A percentile compares a stretch with the other conserved stretches of the same genome.
Conservation (phyloP, 2,797 vertebrate species). For the Mallotus villosus region DNA sequence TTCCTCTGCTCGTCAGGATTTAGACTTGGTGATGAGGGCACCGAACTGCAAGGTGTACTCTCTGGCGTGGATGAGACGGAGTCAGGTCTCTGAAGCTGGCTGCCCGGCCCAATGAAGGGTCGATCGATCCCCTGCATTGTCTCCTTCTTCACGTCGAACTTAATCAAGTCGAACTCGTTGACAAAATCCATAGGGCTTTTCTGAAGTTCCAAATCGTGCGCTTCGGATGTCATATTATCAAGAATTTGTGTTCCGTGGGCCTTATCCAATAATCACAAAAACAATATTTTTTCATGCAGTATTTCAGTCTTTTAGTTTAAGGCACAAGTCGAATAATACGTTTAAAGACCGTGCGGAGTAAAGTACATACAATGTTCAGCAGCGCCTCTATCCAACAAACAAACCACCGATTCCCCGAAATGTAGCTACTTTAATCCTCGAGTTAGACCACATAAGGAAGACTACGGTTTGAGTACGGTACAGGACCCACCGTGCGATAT, state of each 20-base stretch:
- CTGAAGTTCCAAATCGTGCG: constrained; percentile 86
- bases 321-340: constrained; percentile 47
- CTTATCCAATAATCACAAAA: constrained; percentile 45
- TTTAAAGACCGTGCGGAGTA: constrained; percentile 30
- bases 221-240: constrained; percentile 83
- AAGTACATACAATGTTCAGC: neutral
- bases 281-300: constrained; percentile 58
- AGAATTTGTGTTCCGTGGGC: constrained; percentile 20
- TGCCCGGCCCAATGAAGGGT: constrained; percentile 86
- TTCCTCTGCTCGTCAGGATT: constrained; percentile 89
- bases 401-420: neutral
- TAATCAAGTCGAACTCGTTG: constrained; percentile 94
- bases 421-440: neutral
- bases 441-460: neutral
- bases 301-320: constrained; percentile 29
- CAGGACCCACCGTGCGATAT: neutral
- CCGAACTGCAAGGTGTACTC: constrained; percentile 95
- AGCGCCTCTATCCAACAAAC: neutral
- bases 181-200: constrained; percentile 91
- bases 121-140: constrained; percentile 84
- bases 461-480: neutral
- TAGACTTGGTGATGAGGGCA: constrained; percentile 95
- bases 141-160: constrained; percentile 98
- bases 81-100: constrained; percentile 88
- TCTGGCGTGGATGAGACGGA: constrained; percentile 93